Percentiles rank a stretch among this genome's conserved stretches.
These are phyloP conservation scores for Halichoerus grypus DNA, from an alignment of 2,113 vertebrate genomes.

Conservation along the genomic window DNA sequence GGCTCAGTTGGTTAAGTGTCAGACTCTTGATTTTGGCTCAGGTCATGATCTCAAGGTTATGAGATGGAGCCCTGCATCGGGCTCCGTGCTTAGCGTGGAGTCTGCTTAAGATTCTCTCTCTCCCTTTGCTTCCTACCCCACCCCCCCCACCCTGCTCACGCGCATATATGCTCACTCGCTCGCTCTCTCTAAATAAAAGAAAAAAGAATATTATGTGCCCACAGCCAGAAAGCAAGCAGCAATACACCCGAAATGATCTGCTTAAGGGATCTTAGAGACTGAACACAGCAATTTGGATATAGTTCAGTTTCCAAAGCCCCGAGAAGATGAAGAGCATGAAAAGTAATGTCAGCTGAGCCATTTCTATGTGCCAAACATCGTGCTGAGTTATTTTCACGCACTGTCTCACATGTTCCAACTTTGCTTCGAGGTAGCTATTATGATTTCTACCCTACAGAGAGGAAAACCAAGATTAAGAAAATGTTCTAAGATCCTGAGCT, in stretches of 20 bases:
- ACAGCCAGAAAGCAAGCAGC: not conserved
- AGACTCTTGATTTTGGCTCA: not conserved
- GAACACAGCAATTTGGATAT: not conserved
- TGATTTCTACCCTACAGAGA: not conserved
- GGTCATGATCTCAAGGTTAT: not conserved
- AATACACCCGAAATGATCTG: not conserved
- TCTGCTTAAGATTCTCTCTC: not conserved
- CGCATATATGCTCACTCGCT: not conserved
- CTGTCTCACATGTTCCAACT: not conserved
- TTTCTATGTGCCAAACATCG: not conserved
- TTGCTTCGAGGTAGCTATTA: not conserved
- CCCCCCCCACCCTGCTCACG: not conserved
- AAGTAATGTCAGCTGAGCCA: not conserved
- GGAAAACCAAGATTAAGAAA: constrained; percentile 33
- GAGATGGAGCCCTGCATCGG: not conserved
- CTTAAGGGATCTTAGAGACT: not conserved
- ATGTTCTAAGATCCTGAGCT: not conserved
- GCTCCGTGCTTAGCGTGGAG: not conserved
- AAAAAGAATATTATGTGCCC: not conserved
- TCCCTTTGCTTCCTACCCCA: not conserved
- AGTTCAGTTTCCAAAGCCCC: not conserved
- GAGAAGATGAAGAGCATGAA: not conserved
- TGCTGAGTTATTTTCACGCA: not conserved
- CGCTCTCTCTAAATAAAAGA: not conserved
- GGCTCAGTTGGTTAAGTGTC: not conserved